Base-by-base conservation (phyloP, 2,113 vertebrate genomes). In the Pelodiscus sinensis region DNA sequence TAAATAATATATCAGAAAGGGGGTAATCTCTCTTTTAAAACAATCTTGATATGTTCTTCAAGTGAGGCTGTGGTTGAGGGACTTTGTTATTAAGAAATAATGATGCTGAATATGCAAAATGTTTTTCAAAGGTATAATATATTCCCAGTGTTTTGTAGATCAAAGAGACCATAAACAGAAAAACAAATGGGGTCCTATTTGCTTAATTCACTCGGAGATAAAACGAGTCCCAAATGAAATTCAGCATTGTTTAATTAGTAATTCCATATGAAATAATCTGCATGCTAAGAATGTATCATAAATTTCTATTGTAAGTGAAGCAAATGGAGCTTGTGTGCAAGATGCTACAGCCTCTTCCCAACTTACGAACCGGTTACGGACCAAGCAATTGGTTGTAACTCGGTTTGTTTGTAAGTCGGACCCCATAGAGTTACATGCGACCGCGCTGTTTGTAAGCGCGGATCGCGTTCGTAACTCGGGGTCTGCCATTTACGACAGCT, bases 181-280 rank as follows among this genome's bases (percentile, higher is more conserved):
- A 94, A 85, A 94, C 80, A 96, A 94, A 91, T 82, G 35, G 62
- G 29, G 83, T 91, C 56, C 54, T 91, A 38, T 93, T 88, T 93
- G 75, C 80, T 94, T 94, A 85, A 55, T 95, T 96, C 0, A 4
- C 82, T 93, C 51, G 52, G 80, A 96, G 93, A 95, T 85, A 83
- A 88, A 93, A 83, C 82, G 92, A 83, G 94, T 88, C 81, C 82
- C 81, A 83, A 38, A 25, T 86, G 81, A 92, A 94, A 94, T 85
- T 77, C 75, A 84, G n/a, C 92, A 87, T 87, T 71, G 89, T 95
- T 92, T 93, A 96, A 92, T 96, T 95, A 88, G 65, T 92, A 50
- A 92, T 95, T 92, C 86, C 78, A 87, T 93, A 58, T 90, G 25
- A 91, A 85, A 68, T 92, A 90, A 91, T 85, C 93, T 88, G 29